Percentiles rank a stretch among this genome's conserved stretches.
Evolutionary conservation across 1,140 invertebrate species (phyloP).

Genomic region (Vollenhovia emeryi): DNA sequence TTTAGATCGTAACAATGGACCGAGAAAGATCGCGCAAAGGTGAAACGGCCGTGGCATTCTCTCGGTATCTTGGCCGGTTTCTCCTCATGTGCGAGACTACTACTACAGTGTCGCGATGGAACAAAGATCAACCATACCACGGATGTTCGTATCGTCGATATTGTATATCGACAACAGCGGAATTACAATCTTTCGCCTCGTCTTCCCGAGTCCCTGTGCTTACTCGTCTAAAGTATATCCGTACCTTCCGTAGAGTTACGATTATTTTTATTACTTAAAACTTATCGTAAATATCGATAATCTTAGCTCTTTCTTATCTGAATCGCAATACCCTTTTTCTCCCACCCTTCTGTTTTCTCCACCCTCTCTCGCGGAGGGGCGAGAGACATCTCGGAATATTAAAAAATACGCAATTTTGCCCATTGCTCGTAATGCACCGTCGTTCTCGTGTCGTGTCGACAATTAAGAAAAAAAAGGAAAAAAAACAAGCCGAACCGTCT

Average conservation of each 20-base stretch:
- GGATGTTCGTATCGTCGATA: neutral
- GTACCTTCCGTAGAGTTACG: constrained; percentile 44
- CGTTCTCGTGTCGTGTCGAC: constrained; percentile 49
- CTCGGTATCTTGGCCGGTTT: no score
- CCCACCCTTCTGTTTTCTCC: neutral
- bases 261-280: constrained; percentile 51
- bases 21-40: neutral
- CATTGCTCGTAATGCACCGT: constrained; percentile 64
- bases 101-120: neutral
- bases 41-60: neutral
- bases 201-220: constrained; percentile 25
- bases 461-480: constrained; percentile 38
- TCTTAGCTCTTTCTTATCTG: constrained; percentile 51
- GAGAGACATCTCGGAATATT: constrained; percentile 61
- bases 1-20: neutral
- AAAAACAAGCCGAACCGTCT: constrained; percentile 26
- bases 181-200: constrained; percentile 44
- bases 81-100: neutral
- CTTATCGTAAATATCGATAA: constrained; percentile 55
- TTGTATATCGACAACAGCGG: neutral
- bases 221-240: constrained; percentile 49
- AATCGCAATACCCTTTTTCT: constrained; percentile 56
- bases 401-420: constrained; percentile 73
- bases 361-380: constrained; percentile 1
- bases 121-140: constrained; percentile 19